Base-by-base conservation (phyloP, 2,888 invertebrate species). In the Idaea dimidiata region DNA sequence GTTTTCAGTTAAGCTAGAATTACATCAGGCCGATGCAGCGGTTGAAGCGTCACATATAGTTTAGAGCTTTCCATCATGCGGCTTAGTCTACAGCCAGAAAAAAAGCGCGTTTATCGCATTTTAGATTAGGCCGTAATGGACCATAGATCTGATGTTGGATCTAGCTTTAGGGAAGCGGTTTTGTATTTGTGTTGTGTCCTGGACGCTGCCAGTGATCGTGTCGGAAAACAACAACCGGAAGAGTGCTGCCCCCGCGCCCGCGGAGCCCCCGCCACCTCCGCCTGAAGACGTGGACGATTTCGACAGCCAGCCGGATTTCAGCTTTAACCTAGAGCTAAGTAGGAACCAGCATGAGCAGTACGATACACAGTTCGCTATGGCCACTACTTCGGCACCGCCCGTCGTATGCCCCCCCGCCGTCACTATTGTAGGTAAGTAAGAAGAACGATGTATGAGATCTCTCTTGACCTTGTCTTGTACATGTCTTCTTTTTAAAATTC, bases 321-420 rank as follows among this genome's bases (percentile, higher is more conserved):
- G 93, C 73, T 96, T 96, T 86, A 94, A 95, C 72, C 94, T 97
- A 90, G 95, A 94, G 83, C 92, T 97, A 70, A 94, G 94, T 72
- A 94, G 94, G 80, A 94, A 94, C 80, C 96, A 96, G 81, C 95
- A 95, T 61, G 93, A 95, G 71, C 96, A 96, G 70, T 97, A 97
- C 77, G 96, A 95, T 60, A 93, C 93, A 60, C 97, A 97, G 85
- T 96, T 96, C 79, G 74, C 69, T 24, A 65, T 64, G 32, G 72
- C 72, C 0, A 65, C 68, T 5, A 53, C 68, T 4, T 68, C 70
- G 6, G 64, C 64, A 3, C 70, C 73, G 32, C 71, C 75, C 3
- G 62, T 72, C 24, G 70, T 79, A 17, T 66, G 62, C 6, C 75
- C 83, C 0, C 84, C 88, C 17, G 75, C 84, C 0, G 88, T 91